Evolutionary conservation across 2,888 invertebrate genomes (phyloP), one percentile per base, ranked within the genome.

Genomic region (Fragum sueziense): DNA sequence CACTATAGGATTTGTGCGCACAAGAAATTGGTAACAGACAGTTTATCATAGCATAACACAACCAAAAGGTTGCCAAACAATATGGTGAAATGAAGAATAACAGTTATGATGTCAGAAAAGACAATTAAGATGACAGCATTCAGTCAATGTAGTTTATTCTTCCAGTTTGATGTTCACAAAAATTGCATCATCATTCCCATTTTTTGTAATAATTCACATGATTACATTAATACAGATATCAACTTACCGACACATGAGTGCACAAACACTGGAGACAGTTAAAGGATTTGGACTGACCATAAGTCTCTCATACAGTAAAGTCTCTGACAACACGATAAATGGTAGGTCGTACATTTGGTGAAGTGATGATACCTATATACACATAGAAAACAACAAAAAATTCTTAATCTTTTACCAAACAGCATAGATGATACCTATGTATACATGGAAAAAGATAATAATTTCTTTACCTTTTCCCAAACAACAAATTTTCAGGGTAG

Each of bases 311-410:
- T 85, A 78, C 22, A 88, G 51, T 33, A 79, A 57, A n/a, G 81
- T 62, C 9, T 84, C 75, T 17, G 85, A 85, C 31, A 88, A 69
- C 14, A 85, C 76, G 7, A 86, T 84, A 75, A 87, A 84, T 34
- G 88, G 88, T 0, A 89, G 54, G 25, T 62, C 33, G 51, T 85
- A 87, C 27, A 59, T 74, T 37, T 79, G 67, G 59, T 79, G 85
- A 62, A 88, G 52, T 25, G 67, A 70, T 14, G 83, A 80, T 0
- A 86, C 84, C 89, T 89, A n/a, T n/a, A n/a, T n/a, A n/a, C n/a
- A n/a, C n/a, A n/a, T n/a, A n/a, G n/a, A n/a, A n/a, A n/a, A n/a
- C n/a, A n/a, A n/a, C n/a, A n/a, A n/a, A n/a, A n/a, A n/a, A n/a
- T n/a, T n/a, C n/a, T n/a, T n/a, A n/a, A n/a, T n/a, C n/a, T n/a